A percentile compares a stretch with the other conserved stretches of the same genome.
Conservation (phyloP, 2,113 vertebrate species). For the Phainopepla nitens region DNA sequence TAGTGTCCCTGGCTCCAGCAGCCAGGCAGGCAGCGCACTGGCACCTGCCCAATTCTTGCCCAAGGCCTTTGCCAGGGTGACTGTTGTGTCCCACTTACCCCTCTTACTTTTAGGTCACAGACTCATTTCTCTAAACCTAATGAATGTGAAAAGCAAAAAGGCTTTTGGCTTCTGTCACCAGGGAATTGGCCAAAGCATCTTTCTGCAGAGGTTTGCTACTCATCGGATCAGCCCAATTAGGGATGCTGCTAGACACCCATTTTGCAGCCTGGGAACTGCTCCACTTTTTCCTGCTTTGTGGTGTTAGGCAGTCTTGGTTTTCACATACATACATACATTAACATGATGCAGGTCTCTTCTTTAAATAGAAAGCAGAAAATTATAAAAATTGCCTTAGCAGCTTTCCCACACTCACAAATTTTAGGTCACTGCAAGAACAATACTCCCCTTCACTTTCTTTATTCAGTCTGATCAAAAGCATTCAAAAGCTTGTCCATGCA, state of each 20-base stretch:
- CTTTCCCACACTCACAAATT: background rate
- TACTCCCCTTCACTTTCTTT: background rate
- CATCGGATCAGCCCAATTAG: background rate
- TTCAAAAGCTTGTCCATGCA: background rate
- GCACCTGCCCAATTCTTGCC: background rate
- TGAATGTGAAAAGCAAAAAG: background rate
- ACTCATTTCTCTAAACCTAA: background rate
- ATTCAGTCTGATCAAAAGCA: background rate
- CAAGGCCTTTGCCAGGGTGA: background rate
- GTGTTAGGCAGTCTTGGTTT: background rate
- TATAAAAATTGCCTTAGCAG: background rate
- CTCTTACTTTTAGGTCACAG: constrained; percentile 35
- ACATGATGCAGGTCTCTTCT: background rate
- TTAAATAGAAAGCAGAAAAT: background rate
- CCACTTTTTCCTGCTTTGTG: background rate
- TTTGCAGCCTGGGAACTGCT: background rate
- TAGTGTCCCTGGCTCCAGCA: background rate
- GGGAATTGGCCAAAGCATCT: background rate
- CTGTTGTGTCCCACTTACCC: background rate
- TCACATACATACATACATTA: background rate
- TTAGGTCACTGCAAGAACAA: background rate
- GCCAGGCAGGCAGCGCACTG: background rate
- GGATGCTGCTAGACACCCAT: background rate
- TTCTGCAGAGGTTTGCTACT: background rate
- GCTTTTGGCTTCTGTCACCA: constrained; percentile 1